phyloP scores from a whole-genome alignment of 2,113 vertebrate genomes.

The Acrocephalus arundinaceus region DNA sequence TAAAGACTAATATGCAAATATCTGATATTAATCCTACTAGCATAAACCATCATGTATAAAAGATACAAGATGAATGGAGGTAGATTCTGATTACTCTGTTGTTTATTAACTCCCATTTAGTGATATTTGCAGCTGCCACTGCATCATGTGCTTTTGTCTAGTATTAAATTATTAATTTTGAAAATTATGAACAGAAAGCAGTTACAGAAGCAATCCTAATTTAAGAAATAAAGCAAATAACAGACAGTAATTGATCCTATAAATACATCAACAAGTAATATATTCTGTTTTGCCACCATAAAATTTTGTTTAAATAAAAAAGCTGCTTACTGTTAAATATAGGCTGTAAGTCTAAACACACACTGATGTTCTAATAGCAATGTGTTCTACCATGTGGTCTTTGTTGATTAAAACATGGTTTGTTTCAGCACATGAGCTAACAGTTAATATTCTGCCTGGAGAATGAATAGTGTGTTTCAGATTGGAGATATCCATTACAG shows the following conservation, averaged over 20 bases:
- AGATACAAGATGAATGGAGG: neutral
- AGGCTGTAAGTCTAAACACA: neutral
- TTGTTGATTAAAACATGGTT: neutral
- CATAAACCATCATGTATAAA: neutral
- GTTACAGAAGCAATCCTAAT: neutral
- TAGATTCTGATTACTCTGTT: neutral
- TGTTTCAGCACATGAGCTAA: neutral
- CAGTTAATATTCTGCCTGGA: neutral
- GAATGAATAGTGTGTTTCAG: neutral
- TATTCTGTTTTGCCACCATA: neutral
- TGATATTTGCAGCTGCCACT: neutral
- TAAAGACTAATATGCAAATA: slow-evolving; percentile 33
- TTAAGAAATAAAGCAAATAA: neutral
- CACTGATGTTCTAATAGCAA: neutral
- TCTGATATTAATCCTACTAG: neutral
- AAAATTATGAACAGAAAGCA: neutral
- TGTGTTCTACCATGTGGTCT: neutral
- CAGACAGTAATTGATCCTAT: neutral
- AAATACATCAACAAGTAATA: neutral
- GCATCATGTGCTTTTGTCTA: neutral
- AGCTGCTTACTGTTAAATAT: neutral
- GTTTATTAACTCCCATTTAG: neutral
- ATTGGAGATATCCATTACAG: neutral
- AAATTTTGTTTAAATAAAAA: neutral
- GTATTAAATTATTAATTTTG: neutral